Percentiles rank a stretch among this genome's conserved stretches.
Conservation (phyloP, 2,888 invertebrate species). For the Oxystoma pomonae region DNA sequence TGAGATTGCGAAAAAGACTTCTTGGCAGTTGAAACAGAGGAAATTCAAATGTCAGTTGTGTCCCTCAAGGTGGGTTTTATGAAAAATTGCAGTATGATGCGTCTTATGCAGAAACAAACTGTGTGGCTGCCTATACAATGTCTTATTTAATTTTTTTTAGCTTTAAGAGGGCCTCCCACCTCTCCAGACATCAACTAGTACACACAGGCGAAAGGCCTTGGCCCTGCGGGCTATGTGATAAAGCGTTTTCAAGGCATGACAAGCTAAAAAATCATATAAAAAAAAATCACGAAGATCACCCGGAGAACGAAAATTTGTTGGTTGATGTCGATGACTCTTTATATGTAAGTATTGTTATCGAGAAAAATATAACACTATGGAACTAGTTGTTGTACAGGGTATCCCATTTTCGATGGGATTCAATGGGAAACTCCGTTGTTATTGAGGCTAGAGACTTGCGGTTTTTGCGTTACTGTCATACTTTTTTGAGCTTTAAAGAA, state of each 20-base stretch:
- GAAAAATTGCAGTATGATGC: neutral
- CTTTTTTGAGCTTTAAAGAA: no score
- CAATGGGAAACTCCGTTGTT: no score
- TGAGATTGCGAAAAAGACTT: constrained; percentile 21
- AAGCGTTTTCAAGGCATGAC: constrained; percentile 68
- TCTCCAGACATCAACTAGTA: constrained; percentile 64
- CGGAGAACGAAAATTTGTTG: constrained; percentile 15
- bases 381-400: neutral
- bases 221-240: constrained; percentile 64
- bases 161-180: constrained; percentile 66
- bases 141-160: constrained; percentile 46
- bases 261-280: constrained; percentile 66
- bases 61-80: constrained; percentile 35
- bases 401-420: no score
- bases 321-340: constrained; percentile 26
- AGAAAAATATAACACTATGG: no score
- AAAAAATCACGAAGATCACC: constrained; percentile 50
- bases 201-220: constrained; percentile 71
- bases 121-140: no score
- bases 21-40: constrained; percentile 38
- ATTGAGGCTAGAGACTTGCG: no score
- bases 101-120: no score
- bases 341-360: constrained; percentile 25
- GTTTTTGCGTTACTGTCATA: no score
- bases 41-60: constrained; percentile 41